These are phyloP conservation scores for Parochlus steinenii DNA, from an alignment of 2,888 invertebrate genomes.

Conservation along the genomic window DNA sequence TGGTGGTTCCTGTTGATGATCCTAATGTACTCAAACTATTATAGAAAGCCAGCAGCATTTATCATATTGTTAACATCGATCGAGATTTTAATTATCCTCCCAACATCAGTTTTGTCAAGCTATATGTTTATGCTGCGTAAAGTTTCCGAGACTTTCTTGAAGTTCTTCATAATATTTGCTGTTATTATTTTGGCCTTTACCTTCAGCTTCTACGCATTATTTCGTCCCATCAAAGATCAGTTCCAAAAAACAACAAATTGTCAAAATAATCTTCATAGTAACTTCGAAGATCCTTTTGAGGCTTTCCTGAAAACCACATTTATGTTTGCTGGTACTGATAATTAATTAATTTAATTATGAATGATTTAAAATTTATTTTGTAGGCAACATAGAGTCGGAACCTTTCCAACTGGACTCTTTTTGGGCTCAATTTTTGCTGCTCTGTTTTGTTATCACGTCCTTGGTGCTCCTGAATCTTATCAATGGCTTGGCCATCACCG, in stretches of 20 bases:
- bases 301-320: slow-evolving; percentile 7
- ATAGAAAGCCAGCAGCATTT: slow-evolving; percentile 8
- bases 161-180: slow-evolving; percentile 10
- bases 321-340: background rate
- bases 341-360: too few species aligned
- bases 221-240: too few species aligned
- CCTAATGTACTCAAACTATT: slow-evolving; percentile 1
- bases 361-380: too few species aligned
- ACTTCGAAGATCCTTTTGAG: slow-evolving; percentile 11
- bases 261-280: slow-evolving; percentile 3
- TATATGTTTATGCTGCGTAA: slow-evolving; percentile 11
- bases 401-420: slow-evolving; percentile 8
- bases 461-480: slow-evolving; percentile 10
- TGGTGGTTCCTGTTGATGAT: slow-evolving; percentile 3
- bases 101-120: slow-evolving; percentile 9
- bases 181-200: slow-evolving; percentile 10
- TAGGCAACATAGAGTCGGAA: slow-evolving; percentile 6
- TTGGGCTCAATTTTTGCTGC: slow-evolving; percentile 6
- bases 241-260: too few species aligned
- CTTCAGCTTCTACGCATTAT: slow-evolving; percentile 7
- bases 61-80: slow-evolving; percentile 10
- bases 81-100: slow-evolving; percentile 8
- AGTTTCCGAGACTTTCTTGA: slow-evolving; percentile 9
- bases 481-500: slow-evolving; percentile 11
- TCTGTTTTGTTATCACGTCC: slow-evolving; percentile 7